Base-by-base conservation (phyloP, 2,113 vertebrate species). In the Redunca redunca region DNA sequence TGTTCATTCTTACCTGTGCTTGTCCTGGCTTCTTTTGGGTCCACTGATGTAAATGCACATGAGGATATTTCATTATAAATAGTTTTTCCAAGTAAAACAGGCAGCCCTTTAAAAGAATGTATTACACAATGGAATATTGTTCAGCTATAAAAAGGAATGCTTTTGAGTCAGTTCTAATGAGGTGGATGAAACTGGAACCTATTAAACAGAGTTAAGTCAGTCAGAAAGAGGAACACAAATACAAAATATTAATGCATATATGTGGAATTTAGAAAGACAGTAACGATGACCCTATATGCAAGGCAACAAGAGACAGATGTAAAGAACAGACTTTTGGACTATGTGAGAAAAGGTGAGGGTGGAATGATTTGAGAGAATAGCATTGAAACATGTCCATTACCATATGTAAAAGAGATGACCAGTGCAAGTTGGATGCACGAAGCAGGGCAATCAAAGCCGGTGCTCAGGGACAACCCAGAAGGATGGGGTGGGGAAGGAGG, bases 1-100 rank as follows among this genome's bases (percentile, higher is more conserved):
- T 90, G 13, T 26, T 46, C 46, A 90, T 11, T 36, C 13, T 77
- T 15, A 23, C 43, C 17, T 58, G 26, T 26, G 16, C 25, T 36
- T 86, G 40, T 46, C 7, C 19, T 30, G 28, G 23, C 48, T 88
- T 94, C 50, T 83, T 71, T 28, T 62, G 30, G 16, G 14, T 90
- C 40, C n/a, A n/a, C 2, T 77, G 50, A 95, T 50, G 21, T 62
- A 93, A 92, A 92, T 80, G 30, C 11, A 0, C 36, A 55, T 64
- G 19, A 90, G 46, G 78, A 50, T 55, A 91, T 89, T 93, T 57
- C 52, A 84, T 60, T n/a, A 74, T 48, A 86, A 95, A 52, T 55
- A 74, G 13, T 33, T 94, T 93, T 83, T 1, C 15, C 36, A 52
- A 46, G 17, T 71, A 33, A 84, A 92, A 55, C 30, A n/a, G 64